Base-by-base conservation (phyloP, 2,797 vertebrate species). In the Leuciscus waleckii region DNA sequence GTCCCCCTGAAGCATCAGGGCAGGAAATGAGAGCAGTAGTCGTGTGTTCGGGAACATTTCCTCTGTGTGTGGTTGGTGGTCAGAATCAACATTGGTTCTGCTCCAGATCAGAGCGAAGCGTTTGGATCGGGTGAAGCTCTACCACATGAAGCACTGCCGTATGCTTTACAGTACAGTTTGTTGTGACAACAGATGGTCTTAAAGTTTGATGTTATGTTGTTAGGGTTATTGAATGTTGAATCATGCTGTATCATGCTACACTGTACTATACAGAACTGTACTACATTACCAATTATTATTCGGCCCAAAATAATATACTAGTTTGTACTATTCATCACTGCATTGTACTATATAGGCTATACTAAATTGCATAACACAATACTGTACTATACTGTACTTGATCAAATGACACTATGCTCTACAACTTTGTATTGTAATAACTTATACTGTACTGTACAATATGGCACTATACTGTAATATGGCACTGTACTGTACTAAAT, bases 11-110 rank as follows among this genome's bases (percentile, higher is more conserved):
- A 93, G 91, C 84, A 79, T 73, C 0, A 1, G 80, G 87, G 87
- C 88, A 94, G 93, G 93, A 94, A 93, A 86, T 86, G 43, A 84
- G 82, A 76, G 29, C 65, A 73, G 81, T 78, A 75, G 35, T 70
- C 49, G 91, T 85, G 77, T 92, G 71, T 89, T 23, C 58, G 58
- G 63, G 81, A 75, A 86, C 79, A 88, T 91, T 92, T 92, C 90
- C 90, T 89, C 29, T 9, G 83, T 85, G 61, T 69, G 63, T 77
- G 76, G 37, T 69, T 82, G 80, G 46, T 54, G 80, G 67, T 71
- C n/a, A 58, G 51, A 54, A 71, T 63, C 76, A 43, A 26, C n/a
- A 1, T 63, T 65, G 76, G 76, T 81, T 81, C 46, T 58, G 49
- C 79, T 81, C 65, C 46, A 81, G 65, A 68, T 51, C 79, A 51